Evolutionary conservation across 1,140 invertebrate species (phyloP), one percentile per base, ranked within the genome.

Genomic region (Papilio xuthus): DNA sequence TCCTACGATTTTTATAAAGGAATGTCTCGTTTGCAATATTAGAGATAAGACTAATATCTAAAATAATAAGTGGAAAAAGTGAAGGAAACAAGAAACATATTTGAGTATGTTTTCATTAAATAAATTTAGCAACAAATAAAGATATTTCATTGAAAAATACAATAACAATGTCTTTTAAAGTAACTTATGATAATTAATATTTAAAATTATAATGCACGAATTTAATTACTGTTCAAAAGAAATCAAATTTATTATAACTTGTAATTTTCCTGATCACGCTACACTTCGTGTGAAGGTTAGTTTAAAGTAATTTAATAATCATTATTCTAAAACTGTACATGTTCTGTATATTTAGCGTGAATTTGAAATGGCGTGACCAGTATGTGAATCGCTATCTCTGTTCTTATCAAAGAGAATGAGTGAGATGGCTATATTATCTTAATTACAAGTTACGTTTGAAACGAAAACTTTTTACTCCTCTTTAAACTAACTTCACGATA

Each of bases 241-340:
- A 67, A 28, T 56, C 3, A 56, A 56, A 56, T 1, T n/a, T 53
- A 44, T 53, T 53, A 1, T 53, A 53, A 53, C 18, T 20, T 12
- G 53, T 67, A 63, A 28, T 32, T 28, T 26, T 13, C 12, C 0
- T 32, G 32, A 32, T 8, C 60, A 67, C 60, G 60, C 13, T 28
- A 28, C 60, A 67, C 12, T 13, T 28, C 60, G 0, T 67, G n/a
- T 28, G 60, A 32, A 32, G 13, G 60, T 28, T 67, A 67, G 9
- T 15, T 13, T 67, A 32, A 67, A 32, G 60, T 67, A 67, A 67
- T 28, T 67, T 67, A 28, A 28, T 67, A 67, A 67, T 67, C 23
- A 63, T 26, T 13, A 63, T 63, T 63, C 6, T 28, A 13, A 63
- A 23, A 63, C 1, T 13, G 10, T 26, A 28, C 47, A 50, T 50